A percentile compares a stretch with the other conserved stretches of the same genome.
Conservation (phyloP, 2,888 invertebrate genomes). For the Diarsia dahlii region DNA sequence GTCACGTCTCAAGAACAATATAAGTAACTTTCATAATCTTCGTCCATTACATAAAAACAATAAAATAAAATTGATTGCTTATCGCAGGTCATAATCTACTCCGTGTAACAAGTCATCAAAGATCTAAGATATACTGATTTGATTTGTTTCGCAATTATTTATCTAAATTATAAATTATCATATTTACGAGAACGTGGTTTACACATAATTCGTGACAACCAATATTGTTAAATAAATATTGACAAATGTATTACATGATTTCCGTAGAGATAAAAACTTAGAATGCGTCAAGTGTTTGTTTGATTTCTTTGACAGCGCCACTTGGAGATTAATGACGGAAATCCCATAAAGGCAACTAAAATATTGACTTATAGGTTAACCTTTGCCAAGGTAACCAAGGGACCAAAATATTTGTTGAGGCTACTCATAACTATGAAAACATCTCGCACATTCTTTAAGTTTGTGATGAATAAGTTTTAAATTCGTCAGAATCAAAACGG, state of each 20-base stretch:
- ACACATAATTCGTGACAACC: constrained; percentile 24
- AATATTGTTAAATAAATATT: constrained; percentile 30
- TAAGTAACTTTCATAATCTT: not conserved
- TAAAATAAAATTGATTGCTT: constrained; percentile 1
- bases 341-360: constrained; percentile 21
- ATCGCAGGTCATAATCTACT: not conserved
- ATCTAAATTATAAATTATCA: not conserved
- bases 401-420: constrained; percentile 11
- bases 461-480: not conserved
- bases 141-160: constrained; percentile 3
- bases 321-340: constrained; percentile 27
- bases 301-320: constrained; percentile 7
- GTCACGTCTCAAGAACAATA: constrained; percentile 26
- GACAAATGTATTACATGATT: constrained; percentile 31
- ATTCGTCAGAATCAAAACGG: not conserved
- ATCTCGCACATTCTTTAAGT: not conserved
- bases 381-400: constrained; percentile 19
- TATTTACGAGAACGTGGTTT: constrained; percentile 6
- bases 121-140: not conserved
- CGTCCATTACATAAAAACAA: not conserved
- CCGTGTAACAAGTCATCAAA: not conserved
- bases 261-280: constrained; percentile 16
- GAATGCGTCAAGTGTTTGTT: constrained; percentile 24
- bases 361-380: constrained; percentile 30
- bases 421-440: not conserved